Base-by-base conservation (phyloP, 2,888 invertebrate species). In the Onthophagus sagittarius region DNA sequence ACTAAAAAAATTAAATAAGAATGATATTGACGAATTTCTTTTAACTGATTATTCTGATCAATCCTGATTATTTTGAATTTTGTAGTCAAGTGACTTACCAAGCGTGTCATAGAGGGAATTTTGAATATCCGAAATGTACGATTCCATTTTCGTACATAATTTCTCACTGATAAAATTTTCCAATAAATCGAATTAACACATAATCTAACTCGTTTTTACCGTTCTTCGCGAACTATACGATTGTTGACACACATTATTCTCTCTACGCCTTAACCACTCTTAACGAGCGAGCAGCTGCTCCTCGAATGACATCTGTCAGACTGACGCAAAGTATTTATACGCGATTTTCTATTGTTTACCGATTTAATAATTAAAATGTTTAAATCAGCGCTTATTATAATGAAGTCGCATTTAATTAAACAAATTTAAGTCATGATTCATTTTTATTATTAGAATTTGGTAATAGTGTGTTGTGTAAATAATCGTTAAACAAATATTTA, bases 1-100 rank as follows among this genome's bases (percentile, higher is more conserved):
- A 92, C 94, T 94, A 67, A 67, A 23, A 23, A 23, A 23, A 23
- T n/a, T n/a, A n/a, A 33, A 75, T 70, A 72, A 71, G 64, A 65
- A 23, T 53, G 15, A 32, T 13, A 39, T 64, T 70, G 53, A 5
- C 15, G 9, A 13, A 64, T 14, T 13, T 67, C n/a, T n/a, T 31
- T 63, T 15, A 13, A 33, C 15, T 62, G 33, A 15, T 62, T 31
- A 11, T 53, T 53, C 15, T 63, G 32, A 15, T n/a, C n/a, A n/a
- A n/a, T n/a, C n/a, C 15, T 62, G 33, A 15, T 62, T 31, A 11
- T 53, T 53, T 32, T 63, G 32, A 15, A 69, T 32, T 71, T n/a
- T 2, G 39, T 53, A 7, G 39, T 7, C 39, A 53, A 53, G 5
- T 11, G 62, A 72, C 75, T 75, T 75, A 78, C 78, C 78, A 72